These are phyloP conservation scores for Metaphire vulgaris DNA, from an alignment of 1,140 invertebrate species.

Conservation along the genomic window DNA sequence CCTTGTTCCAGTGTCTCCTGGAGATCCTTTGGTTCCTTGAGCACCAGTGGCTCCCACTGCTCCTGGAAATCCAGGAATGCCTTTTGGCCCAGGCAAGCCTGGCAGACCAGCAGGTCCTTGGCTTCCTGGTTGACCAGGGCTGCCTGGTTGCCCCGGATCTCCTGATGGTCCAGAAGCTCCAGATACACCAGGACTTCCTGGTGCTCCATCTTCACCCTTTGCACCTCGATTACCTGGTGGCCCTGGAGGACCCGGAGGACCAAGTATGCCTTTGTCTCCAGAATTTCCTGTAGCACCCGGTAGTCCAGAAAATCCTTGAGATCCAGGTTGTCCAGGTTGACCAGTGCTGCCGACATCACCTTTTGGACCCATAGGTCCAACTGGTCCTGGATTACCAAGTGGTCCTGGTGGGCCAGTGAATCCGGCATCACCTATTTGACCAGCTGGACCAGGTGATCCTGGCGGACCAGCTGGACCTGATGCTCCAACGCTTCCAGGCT, in stretches of 20 bases:
- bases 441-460: not conserved
- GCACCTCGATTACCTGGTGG: not conserved
- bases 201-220: conserved; percentile 8
- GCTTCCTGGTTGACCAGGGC: conserved; percentile 1
- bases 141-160: not conserved
- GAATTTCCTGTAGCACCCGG: not conserved
- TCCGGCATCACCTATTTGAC: not conserved
- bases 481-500: not conserved
- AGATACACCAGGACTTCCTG: not conserved
- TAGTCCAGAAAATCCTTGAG: not conserved
- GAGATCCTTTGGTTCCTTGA: not conserved
- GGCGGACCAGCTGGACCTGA: conserved; percentile 1
- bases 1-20: not conserved
- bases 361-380: not conserved
- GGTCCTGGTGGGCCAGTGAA: not conserved
- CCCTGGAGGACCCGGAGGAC: not conserved
- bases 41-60: not conserved
- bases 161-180: conserved; percentile 1
- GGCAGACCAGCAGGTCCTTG: not conserved
- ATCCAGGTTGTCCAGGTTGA: not conserved
- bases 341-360: not conserved
- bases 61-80: not conserved
- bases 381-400: not conserved
- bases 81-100: conserved; percentile 1
- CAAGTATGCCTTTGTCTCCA: conserved; percentile 12